phyloP scores from a whole-genome alignment of 2,888 invertebrate species.

The Lycophotia porphyrea region DNA sequence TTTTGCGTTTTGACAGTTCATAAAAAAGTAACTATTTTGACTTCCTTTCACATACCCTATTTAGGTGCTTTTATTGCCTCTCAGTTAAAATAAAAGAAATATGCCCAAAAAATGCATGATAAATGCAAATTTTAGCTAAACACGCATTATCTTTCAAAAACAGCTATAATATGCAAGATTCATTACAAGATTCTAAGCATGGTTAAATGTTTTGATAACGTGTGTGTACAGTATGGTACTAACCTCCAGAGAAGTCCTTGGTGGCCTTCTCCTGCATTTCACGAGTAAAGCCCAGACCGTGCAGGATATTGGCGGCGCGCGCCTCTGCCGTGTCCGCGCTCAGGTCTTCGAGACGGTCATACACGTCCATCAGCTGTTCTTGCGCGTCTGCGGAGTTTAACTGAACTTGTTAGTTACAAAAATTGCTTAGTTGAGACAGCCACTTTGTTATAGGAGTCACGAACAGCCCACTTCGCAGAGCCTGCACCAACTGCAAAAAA shows the following conservation, averaged over 20 bases:
- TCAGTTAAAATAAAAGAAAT: not conserved
- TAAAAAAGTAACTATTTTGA: too few relatives aligned
- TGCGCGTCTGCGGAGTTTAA: conserved; percentile 92
- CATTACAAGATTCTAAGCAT: not conserved
- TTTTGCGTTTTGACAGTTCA: too few relatives aligned
- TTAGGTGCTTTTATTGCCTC: too few relatives aligned
- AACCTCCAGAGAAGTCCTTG: conserved; percentile 96
- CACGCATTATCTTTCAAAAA: too few relatives aligned
- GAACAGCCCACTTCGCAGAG: not conserved
- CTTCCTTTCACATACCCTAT: too few relatives aligned
- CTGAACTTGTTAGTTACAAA: not conserved
- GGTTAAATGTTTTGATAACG: not conserved
- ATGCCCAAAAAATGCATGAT: too few relatives aligned
- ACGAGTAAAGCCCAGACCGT: conserved; percentile 98
- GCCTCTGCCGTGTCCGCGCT: conserved; percentile 98
- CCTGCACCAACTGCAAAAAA: too few relatives aligned
- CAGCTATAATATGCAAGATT: too few relatives aligned
- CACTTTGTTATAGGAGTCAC: not conserved
- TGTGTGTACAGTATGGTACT: not conserved
- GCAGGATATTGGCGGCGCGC: conserved; percentile 97
- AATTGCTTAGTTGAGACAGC: not conserved
- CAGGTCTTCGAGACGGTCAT: conserved; percentile 99
- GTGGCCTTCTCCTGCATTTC: conserved; percentile 96
- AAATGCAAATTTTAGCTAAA: too few relatives aligned
- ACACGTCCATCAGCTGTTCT: conserved; percentile 99